A percentile compares a stretch with the other conserved stretches of the same genome.
Evolutionary conservation across 2,888 invertebrate species (phyloP).

Genomic region (Osmoderma eremita): DNA sequence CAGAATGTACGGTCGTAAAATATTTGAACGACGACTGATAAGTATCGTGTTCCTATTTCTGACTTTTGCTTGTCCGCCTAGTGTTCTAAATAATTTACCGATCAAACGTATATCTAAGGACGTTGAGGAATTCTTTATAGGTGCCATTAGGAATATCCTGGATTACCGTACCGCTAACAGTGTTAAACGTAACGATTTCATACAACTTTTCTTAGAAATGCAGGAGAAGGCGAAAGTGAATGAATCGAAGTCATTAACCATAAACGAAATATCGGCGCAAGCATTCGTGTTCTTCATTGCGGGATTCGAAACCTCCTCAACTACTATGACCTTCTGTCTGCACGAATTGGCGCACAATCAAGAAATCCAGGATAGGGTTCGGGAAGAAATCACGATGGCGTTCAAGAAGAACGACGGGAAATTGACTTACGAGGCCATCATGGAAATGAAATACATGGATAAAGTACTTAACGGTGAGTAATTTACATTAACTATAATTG

Average conservation of each 20-base stretch:
- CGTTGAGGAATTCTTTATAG: slow-evolving; percentile 2
- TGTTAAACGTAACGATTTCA: slow-evolving; percentile 20
- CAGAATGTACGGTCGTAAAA: slow-evolving; percentile 47
- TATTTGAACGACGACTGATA: slow-evolving; percentile 39
- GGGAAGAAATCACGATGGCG: slow-evolving; percentile 14
- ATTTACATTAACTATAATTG: not conserved
- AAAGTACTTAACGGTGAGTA: slow-evolving; percentile 21
- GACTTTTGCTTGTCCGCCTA: not conserved
- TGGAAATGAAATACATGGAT: slow-evolving; percentile 32
- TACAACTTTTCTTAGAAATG: slow-evolving; percentile 10
- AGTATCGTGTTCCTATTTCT: slow-evolving; percentile 6
- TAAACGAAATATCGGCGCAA: slow-evolving; percentile 19
- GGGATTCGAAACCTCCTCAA: slow-evolving; percentile 14
- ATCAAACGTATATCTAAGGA: not conserved
- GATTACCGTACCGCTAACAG: slow-evolving; percentile 3
- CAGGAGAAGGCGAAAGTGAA: slow-evolving; percentile 10
- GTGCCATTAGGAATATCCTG: slow-evolving; percentile 10
- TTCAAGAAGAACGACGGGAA: slow-evolving; percentile 3
- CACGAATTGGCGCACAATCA: slow-evolving; percentile 17
- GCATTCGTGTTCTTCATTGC: slow-evolving; percentile 17
- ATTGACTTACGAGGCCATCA: slow-evolving; percentile 18
- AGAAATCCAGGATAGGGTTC: slow-evolving; percentile 17
- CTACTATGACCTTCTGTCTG: slow-evolving; percentile 22
- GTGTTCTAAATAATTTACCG: not conserved
- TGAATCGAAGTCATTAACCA: not conserved